Evolutionary conservation across 2,113 vertebrate genomes (phyloP).

Genomic region (Galemys pyrenaicus): DNA sequence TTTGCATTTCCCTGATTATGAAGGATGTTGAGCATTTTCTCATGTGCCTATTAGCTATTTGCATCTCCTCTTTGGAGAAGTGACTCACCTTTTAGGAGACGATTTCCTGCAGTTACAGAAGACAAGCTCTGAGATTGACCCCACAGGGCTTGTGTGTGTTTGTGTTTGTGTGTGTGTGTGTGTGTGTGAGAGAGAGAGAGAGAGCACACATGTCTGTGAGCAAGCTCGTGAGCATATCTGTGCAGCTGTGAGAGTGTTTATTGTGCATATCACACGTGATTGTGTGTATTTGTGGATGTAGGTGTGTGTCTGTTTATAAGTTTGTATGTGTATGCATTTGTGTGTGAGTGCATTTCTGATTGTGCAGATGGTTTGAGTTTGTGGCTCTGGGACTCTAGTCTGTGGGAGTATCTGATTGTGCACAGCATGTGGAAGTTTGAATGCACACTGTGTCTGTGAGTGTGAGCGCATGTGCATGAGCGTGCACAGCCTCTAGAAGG

Average conservation of each 20-base stretch:
- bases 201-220: too few species aligned
- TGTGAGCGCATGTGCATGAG: too few species aligned
- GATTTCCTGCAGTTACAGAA: slow-evolving; percentile 70
- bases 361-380: not conserved
- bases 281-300: not conserved
- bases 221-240: too few species aligned
- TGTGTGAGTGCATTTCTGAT: not conserved
- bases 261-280: not conserved
- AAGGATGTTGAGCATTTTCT: too few species aligned
- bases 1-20: too few species aligned
- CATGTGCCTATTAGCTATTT: too few species aligned
- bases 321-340: not conserved
- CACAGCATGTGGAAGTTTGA: not conserved
- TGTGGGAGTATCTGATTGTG: not conserved
- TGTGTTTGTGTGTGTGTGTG: not conserved
- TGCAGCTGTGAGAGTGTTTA: not conserved
- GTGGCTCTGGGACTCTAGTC: not conserved
- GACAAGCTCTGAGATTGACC: slow-evolving; percentile 65
- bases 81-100: slow-evolving; percentile 73
- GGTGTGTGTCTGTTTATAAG: not conserved
- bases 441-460: not conserved
- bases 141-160: not conserved
- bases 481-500: slow-evolving; percentile 47
- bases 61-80: too few species aligned
- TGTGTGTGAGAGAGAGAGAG: fast-evolving